Evolutionary conservation across 2,888 invertebrate genomes (phyloP).

Genomic region (Anarsia innoxiella): DNA sequence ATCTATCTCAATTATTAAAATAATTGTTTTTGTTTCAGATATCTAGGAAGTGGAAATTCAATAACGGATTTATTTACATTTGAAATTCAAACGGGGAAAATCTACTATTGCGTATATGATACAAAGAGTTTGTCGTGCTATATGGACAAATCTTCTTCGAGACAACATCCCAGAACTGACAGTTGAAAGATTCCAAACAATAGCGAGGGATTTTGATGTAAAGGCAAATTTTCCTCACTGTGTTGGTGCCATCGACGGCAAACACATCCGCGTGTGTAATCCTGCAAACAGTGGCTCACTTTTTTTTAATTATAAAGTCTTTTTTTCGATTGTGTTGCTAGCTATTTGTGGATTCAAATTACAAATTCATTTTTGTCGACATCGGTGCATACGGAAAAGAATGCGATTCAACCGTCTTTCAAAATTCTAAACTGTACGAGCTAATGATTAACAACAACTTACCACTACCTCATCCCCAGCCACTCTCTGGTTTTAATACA

Average conservation of each 20-base stretch:
- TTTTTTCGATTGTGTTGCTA: slow-evolving; percentile 14
- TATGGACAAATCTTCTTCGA: slow-evolving; percentile 11
- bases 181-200: background rate
- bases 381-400: slow-evolving; percentile 10
- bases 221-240: slow-evolving; percentile 12
- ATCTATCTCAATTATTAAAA: slow-evolving; percentile 1
- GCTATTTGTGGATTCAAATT: slow-evolving; percentile 13
- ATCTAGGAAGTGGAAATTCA: slow-evolving; percentile 24
- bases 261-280: too few species aligned
- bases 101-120: slow-evolving; percentile 16
- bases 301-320: slow-evolving; percentile 14
- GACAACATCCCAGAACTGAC: slow-evolving; percentile 3
- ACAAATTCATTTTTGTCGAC: slow-evolving; percentile 12
- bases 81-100: slow-evolving; percentile 22
- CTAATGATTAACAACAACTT: background rate
- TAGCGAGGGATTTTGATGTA: slow-evolving; percentile 10
- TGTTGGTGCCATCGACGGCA: too few species aligned
- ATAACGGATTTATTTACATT: slow-evolving; percentile 23
- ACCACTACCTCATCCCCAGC: slow-evolving; percentile 2
- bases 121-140: slow-evolving; percentile 14
- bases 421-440: slow-evolving; percentile 7
- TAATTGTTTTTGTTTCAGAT: slow-evolving; percentile 20
- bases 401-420: slow-evolving; percentile 6
- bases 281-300: slow-evolving; percentile 11
- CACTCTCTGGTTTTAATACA: slow-evolving; percentile 1